A percentile compares a stretch with the other conserved stretches of the same genome.
phyloP scores from a whole-genome alignment of 2,113 vertebrate genomes.

The Microcebus lehilahytsara region DNA sequence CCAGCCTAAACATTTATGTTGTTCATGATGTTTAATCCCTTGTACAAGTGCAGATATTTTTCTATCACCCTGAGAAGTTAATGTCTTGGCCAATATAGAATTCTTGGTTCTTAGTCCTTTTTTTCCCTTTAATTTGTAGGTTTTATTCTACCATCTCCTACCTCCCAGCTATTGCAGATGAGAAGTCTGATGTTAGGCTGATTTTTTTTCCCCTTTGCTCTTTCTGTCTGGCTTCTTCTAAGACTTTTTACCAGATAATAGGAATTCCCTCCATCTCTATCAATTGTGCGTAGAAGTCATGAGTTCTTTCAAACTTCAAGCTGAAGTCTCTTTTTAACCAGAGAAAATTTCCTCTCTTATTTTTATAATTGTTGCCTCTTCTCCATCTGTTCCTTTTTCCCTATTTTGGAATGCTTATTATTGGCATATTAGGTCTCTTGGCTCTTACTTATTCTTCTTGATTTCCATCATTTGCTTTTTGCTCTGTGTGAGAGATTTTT shows the following conservation, averaged over 20 bases:
- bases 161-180: neutral
- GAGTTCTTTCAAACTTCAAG: conserved; percentile 22
- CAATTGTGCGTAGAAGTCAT: neutral
- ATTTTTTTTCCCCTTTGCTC: neutral
- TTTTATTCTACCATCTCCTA: neutral
- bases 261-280: neutral
- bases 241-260: neutral
- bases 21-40: neutral
- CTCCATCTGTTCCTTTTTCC: conserved; percentile 35
- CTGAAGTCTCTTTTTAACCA: conserved; percentile 32
- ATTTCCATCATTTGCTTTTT: conserved; percentile 45
- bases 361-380: conserved; percentile 46
- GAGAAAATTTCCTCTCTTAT: conserved; percentile 38
- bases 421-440: conserved; percentile 44
- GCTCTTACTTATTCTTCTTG: conserved; percentile 31
- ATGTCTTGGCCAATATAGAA: neutral
- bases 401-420: conserved; percentile 53
- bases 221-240: neutral
- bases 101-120: neutral
- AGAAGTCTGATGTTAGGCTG: neutral
- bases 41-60: neutral
- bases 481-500: conserved; percentile 36
- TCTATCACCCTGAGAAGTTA: neutral
- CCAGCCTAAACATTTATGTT: neutral
- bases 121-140: conserved; percentile 22